These are phyloP conservation scores for Apotomis turbidana DNA, from an alignment of 2,888 invertebrate species.

Conservation along the genomic window DNA sequence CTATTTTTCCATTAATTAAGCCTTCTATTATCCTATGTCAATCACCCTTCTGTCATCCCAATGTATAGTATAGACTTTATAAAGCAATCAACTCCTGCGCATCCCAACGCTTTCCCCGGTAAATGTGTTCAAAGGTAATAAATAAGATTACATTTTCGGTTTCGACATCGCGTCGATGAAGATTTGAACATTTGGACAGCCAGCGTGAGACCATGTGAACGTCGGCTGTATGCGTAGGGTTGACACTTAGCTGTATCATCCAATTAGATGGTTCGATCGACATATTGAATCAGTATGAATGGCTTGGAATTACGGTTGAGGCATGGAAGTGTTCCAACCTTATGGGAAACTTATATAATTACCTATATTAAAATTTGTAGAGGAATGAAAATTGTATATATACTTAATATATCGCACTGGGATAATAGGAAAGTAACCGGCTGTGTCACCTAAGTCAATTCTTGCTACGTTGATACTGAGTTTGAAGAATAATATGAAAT, in stretches of 20 bases:
- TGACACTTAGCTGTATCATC: conserved; percentile 5
- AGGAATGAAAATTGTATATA: too few species aligned
- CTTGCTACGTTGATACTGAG: too few species aligned
- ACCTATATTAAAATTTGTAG: too few species aligned
- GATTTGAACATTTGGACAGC: conserved; percentile 49
- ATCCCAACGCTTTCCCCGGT: neutral
- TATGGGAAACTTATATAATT: too few species aligned
- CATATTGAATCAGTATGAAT: neutral
- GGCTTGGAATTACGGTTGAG: neutral
- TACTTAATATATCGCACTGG: too few species aligned
- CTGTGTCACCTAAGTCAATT: too few species aligned
- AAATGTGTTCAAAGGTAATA: conserved; percentile 25
- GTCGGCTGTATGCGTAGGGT: conserved; percentile 23
- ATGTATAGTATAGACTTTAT: neutral
- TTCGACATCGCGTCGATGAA: conserved; percentile 46
- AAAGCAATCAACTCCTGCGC: conserved; percentile 9
- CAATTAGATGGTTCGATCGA: neutral
- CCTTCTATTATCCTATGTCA: neutral
- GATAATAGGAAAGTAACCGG: too few species aligned
- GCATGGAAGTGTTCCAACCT: too few species aligned
- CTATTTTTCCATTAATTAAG: too few species aligned
- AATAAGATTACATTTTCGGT: conserved; percentile 46
- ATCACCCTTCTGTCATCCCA: neutral
- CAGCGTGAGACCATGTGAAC: conserved; percentile 62
- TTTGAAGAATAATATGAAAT: too few species aligned